phyloP scores from a whole-genome alignment of 2,888 invertebrate genomes.

The Pterostichus madidus region DNA sequence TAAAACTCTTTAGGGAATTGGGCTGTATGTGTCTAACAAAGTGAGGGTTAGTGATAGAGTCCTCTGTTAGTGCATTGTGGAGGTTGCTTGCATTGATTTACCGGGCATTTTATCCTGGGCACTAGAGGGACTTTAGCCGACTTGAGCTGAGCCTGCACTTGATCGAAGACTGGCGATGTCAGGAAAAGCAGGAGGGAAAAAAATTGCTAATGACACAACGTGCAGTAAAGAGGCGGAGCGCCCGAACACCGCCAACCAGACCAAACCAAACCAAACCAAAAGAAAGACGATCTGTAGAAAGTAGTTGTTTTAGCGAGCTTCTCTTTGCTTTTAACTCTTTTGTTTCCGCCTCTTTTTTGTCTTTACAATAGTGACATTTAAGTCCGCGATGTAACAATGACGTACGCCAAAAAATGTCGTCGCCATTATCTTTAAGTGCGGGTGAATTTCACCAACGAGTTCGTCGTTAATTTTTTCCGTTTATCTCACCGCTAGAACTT shows the following conservation, averaged over 20 bases:
- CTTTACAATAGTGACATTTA: constrained; percentile 56
- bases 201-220: constrained; percentile 59
- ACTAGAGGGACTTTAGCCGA: constrained; percentile 4
- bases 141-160: constrained; percentile 51
- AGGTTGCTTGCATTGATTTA: too few relatives aligned
- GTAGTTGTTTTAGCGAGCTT: constrained; percentile 56
- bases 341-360: constrained; percentile 53
- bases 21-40: too few relatives aligned
- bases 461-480: constrained; percentile 52
- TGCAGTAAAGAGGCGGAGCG: constrained; percentile 61
- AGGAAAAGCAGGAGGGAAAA: constrained; percentile 47
- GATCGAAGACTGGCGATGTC: constrained; percentile 57
- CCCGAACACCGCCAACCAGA: background rate
- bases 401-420: constrained; percentile 56
- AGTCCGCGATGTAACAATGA: constrained; percentile 55
- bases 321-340: constrained; percentile 53
- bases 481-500: constrained; percentile 48
- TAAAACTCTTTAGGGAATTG: too few relatives aligned
- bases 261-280: background rate
- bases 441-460: constrained; percentile 53
- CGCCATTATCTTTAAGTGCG: constrained; percentile 55
- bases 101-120: constrained; percentile 17
- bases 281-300: constrained; percentile 59
- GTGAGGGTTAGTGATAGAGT: too few relatives aligned
- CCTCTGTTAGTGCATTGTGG: too few relatives aligned